Evolutionary conservation across 2,113 vertebrate species (phyloP), one percentile per base, ranked within the genome.

Genomic region (Cebidichthys violaceus): DNA sequence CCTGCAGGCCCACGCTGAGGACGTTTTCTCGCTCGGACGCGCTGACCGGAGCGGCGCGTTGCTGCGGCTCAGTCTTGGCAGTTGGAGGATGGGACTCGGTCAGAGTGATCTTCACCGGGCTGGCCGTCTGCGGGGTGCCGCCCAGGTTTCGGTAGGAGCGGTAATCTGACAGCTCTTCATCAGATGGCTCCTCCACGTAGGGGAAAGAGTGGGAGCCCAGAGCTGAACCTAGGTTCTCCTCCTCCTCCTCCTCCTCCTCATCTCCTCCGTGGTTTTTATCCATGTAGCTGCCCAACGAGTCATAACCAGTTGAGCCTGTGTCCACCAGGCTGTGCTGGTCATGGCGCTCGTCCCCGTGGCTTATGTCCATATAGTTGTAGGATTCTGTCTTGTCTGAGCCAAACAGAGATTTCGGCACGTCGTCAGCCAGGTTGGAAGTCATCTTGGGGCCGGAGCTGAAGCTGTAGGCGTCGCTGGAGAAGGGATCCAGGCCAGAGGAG

Each of bases 281-380:
- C 27, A 88, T 20, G 52, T 90, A 50, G 14, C 93, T 87, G 82
- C 94, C 95, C 24, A 94, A 81, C 17, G 90, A 59, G 70, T 94
- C 95, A 2, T 4, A 82, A 65, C 91, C 92, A 69, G 83, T 72
- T 65, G 90, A 82, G n/a, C 90, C 93, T 70, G 94, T 94, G 29
- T 96, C 95, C 77, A 77, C 92, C 93, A 77, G 90, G 90, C 61
- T 90, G 82, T 65, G 81, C 61, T 90, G 90, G 57, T 86, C 85
- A 0, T 64, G 89, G 43, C 27, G 91, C 70, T 97, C 96, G 82
- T 97, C 96, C 11, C 96, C 93, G 61, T 96, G 95, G 76, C 96
- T 96, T 81, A 99, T 97, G 89, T 99, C 98, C 95, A 99, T 99
- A 94, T 99, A 99, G 94, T 97, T 99, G 91, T 96, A 98, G 76